Conservation (phyloP, 2,888 invertebrate genomes). For the Dorcus parallelipipedus region DNA sequence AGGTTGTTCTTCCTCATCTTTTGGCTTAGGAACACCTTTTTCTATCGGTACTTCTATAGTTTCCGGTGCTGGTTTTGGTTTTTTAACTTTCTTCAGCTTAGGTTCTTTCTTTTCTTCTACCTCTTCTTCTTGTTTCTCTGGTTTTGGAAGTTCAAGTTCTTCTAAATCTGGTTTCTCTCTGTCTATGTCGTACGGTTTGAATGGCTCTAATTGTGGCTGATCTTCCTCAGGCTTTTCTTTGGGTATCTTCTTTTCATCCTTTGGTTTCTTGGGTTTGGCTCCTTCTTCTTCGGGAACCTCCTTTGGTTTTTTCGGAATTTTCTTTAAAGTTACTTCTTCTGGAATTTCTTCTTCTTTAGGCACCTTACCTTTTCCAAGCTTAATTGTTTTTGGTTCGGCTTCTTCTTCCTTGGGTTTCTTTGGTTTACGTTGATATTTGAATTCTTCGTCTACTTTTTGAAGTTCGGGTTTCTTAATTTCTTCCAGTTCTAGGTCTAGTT, state of each 20-base stretch:
- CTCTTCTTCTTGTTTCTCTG: constrained; percentile 17
- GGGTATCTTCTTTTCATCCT: constrained; percentile 16
- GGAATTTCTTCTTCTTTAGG: constrained; percentile 35
- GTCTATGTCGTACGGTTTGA: constrained; percentile 46
- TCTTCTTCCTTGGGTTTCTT: constrained; percentile 27
- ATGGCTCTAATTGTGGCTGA: constrained; percentile 40
- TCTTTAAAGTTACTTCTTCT: constrained; percentile 39
- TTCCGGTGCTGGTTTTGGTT: constrained; percentile 48
- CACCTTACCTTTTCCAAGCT: constrained; percentile 41
- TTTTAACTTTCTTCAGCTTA: constrained; percentile 37
- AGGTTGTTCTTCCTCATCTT: constrained; percentile 46
- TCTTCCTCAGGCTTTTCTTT: constrained; percentile 29
- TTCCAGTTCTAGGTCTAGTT: constrained; percentile 46
- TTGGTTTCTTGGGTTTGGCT: constrained; percentile 9
- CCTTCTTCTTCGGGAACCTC: constrained; percentile 8
- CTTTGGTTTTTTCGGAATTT: constrained; percentile 39
- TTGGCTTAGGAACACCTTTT: constrained; percentile 45
- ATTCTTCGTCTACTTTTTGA: constrained; percentile 43
- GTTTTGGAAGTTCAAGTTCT: constrained; percentile 31
- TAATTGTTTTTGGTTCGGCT: constrained; percentile 32
- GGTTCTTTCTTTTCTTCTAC: constrained; percentile 35
- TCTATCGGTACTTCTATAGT: constrained; percentile 40
- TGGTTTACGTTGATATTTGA: constrained; percentile 28
- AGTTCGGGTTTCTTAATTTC: constrained; percentile 44
- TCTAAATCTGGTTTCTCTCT: constrained; percentile 43